Evolutionary conservation across 2,888 invertebrate species (phyloP), one percentile per base, ranked within the genome.

Genomic region (Candidula unifasciata): DNA sequence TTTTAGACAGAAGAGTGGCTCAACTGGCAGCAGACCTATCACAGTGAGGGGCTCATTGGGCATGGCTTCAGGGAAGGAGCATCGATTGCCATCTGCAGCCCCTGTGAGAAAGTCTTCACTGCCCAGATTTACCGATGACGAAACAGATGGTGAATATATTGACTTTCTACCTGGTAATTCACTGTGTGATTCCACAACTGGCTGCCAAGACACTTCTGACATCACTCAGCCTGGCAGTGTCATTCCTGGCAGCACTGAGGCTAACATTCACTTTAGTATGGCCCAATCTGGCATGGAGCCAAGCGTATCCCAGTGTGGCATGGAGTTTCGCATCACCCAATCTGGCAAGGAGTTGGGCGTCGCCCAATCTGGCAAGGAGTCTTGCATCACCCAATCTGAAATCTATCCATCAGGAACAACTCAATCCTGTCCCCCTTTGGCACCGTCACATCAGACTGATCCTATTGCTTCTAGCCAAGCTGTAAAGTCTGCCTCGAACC

Each of bases 71-170:
- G 64, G 33, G 64, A 54, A 57, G 57, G 54, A 54, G 30, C 16
- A 18, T 18, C 8, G 8, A 6, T 13, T 76, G 30, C 57, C 27
- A 3, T 18, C 24, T 54, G 16, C 74, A 3, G 52, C 80, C 3
- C 80, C 73, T 33, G 16, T 44, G 33, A 68, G 73, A n/a, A 85
- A 81, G 30, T 35, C 73, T 21, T 54, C 80, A 37, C 44, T 82
- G 21, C 60, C 80, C 6, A 80, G 68, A 13, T 33, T 54, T 5
- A 35, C 69, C 13, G 64, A 27, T 21, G 66, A 78, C 5, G 87
- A 87, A 2, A 71, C 54, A 16, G 76, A 30, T 24, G 86, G 86
- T 71, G 88, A 88, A 77, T 88, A 86, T 35, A 86, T 88, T 37
- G 88, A 87, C 69, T 87, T 88, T 64, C 76, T 83, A 68, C 84